phyloP scores from a whole-genome alignment of 2,113 vertebrate species.

The Gobius niger region DNA sequence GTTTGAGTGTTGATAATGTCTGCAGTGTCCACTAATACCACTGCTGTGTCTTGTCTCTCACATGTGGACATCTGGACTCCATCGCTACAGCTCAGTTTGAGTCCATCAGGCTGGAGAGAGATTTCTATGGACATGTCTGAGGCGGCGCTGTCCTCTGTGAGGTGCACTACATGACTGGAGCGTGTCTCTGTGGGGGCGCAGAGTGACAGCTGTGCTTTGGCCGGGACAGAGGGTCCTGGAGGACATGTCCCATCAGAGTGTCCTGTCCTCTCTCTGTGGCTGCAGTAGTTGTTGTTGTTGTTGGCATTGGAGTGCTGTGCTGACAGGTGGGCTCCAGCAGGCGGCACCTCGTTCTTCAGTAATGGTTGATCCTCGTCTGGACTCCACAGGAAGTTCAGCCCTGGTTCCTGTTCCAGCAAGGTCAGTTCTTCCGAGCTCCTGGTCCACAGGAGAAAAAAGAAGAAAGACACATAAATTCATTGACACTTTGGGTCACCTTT shows the following conservation, averaged over 20 bases:
- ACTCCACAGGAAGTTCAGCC: conserved; percentile 83
- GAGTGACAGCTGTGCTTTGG: not conserved
- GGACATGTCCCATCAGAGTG: not conserved
- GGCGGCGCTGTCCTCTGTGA: not conserved
- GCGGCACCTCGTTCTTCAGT: conserved; percentile 82
- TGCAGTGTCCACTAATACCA: not conserved
- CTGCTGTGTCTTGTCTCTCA: not conserved
- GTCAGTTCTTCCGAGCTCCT: conserved; percentile 57
- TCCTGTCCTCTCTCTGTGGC: not conserved
- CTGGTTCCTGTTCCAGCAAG: conserved; percentile 80
- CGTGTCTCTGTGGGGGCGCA: not conserved
- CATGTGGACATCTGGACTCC: not conserved
- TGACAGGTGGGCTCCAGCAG: conserved; percentile 61
- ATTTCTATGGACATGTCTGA: not conserved
- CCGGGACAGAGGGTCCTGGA: too few species aligned
- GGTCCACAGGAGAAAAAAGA: not conserved
- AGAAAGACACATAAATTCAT: too few species aligned
- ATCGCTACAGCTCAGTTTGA: conserved; percentile 23
- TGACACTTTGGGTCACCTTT: too few species aligned
- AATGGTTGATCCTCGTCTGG: conserved; percentile 93
- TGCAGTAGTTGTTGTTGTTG: conserved; percentile 66
- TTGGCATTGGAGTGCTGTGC: conserved; percentile 81
- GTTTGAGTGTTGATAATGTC: not conserved
- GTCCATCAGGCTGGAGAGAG: not conserved
- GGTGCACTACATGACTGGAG: not conserved